Conservation (phyloP, 1,140 invertebrate genomes). For the Drosophila fuyamai region DNA sequence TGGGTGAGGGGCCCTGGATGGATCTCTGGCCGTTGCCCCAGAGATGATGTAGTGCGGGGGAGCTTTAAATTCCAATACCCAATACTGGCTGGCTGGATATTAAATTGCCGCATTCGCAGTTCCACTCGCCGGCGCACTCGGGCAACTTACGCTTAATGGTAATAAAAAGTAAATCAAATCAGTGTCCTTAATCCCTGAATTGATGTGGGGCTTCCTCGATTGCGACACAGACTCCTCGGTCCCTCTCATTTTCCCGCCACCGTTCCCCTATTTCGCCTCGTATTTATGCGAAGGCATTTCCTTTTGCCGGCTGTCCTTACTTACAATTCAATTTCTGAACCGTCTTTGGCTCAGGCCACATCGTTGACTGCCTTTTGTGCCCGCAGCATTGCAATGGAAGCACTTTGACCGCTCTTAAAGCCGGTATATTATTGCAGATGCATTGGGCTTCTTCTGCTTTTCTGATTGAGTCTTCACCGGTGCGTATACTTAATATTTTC, state of each 20-base stretch:
- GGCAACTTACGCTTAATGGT: slow-evolving; percentile 82
- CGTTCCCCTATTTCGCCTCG: slow-evolving; percentile 51
- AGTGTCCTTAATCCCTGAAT: slow-evolving; percentile 83
- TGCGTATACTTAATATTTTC: slow-evolving; percentile 11
- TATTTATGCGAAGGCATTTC: slow-evolving; percentile 75
- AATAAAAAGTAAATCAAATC: slow-evolving; percentile 84
- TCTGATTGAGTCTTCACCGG: slow-evolving; percentile 1
- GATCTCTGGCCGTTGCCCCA: slow-evolving; percentile 12
- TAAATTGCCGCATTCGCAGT: slow-evolving; percentile 64
- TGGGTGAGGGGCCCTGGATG: slow-evolving; percentile 35
- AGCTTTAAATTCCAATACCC: slow-evolving; percentile 72
- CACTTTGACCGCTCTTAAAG: slow-evolving; percentile 41
- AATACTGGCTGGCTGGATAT: slow-evolving; percentile 45
- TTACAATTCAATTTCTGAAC: slow-evolving; percentile 77
- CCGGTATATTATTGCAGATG: slow-evolving; percentile 30
- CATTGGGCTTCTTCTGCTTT: slow-evolving; percentile 7
- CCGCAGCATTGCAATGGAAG: slow-evolving; percentile 29
- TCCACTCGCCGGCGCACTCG: slow-evolving; percentile 46
- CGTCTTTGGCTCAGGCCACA: slow-evolving; percentile 56
- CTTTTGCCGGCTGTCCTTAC: slow-evolving; percentile 62
- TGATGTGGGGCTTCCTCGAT: slow-evolving; percentile 75
- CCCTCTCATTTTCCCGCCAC: neutral
- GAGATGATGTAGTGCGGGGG: slow-evolving; percentile 40
- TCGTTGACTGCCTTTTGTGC: slow-evolving; percentile 38
- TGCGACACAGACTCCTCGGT: slow-evolving; percentile 17